These are phyloP conservation scores for Homalodisca vitripennis DNA, from an alignment of 1,140 invertebrate species.

Conservation along the genomic window DNA sequence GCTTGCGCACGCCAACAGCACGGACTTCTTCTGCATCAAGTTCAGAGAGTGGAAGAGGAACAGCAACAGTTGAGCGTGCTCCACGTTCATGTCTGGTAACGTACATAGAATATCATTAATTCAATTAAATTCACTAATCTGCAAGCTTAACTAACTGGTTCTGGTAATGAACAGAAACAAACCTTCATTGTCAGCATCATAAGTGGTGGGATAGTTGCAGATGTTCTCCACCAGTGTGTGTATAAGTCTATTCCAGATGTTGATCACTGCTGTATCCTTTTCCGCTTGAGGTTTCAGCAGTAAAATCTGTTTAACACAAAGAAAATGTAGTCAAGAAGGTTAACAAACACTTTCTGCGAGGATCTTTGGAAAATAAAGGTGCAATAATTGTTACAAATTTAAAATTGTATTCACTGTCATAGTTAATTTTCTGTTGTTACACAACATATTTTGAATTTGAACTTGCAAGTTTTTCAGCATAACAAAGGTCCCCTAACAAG, in stretches of 20 bases:
- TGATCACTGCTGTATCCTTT: constrained; percentile 82
- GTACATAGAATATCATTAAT: constrained; percentile 31
- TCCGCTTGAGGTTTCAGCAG: constrained; percentile 79
- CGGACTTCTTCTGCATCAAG: constrained; percentile 94
- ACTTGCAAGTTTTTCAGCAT: no score
- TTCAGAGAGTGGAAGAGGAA: constrained; percentile 94
- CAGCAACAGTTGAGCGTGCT: constrained; percentile 90
- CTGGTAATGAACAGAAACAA: constrained; percentile 30
- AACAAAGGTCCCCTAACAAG: no score
- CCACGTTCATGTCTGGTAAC: constrained; percentile 86
- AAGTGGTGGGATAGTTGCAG: constrained; percentile 52
- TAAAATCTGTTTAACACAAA: constrained; percentile 69
- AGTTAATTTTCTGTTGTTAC: no score
- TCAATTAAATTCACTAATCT: not conserved
- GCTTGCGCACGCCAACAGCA: constrained; percentile 76
- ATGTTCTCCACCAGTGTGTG: constrained; percentile 84
- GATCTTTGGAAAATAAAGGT: no score
- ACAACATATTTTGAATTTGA: no score
- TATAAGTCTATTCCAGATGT: constrained; percentile 87
- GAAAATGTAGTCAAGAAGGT: constrained; percentile 42
- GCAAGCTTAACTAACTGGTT: not conserved
- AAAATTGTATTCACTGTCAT: no score
- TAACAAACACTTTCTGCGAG: no score
- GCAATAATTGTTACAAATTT: no score
- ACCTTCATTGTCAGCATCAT: constrained; percentile 68